Evolutionary conservation across 2,888 invertebrate species (phyloP), one percentile per base, ranked within the genome.

Genomic region (Tipula lateralis): DNA sequence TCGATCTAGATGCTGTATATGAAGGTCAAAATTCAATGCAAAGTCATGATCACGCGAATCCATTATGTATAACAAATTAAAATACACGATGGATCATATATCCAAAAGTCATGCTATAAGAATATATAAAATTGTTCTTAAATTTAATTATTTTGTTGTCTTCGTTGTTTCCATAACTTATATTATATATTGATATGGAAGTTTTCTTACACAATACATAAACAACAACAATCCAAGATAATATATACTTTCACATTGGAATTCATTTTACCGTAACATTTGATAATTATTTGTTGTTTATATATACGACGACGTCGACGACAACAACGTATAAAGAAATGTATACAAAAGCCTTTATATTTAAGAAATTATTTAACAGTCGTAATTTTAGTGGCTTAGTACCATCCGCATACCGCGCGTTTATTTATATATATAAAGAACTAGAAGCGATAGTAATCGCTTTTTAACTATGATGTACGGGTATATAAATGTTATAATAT

Each of bases 181-280:
- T 66, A 39, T n/a, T n/a, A n/a, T n/a, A n/a, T 50, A 16, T 50
- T 4, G 24, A 24, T 66, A 66, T 24, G 24, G 24, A 24, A 2
- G 66, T 66, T 66, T n/a, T 66, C 66, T 24, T 66, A 66, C 66
- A 66, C 24, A 66, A 66, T 66, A 24, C 9, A 50, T 6, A 5
- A 50, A 66, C 66, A 66, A 66, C 66, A 66, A 66, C 19, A 66
- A 66, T 9, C 2, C 24, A 66, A 66, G 66, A 66, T 66, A 66
- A 66, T 66, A n/a, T n/a, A 66, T 66, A 66, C 66, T 66, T 66
- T 66, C 66, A 66, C 66, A 24, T 24, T 66, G 66, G 66, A 66
- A 66, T 66, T 66, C 66, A 66, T 66, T 66, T 66, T 66, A 66
- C 66, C 66, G 66, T 66, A 66, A 66, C 66, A 66, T 66, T 66